Percentiles rank a stretch among this genome's conserved stretches.
Conservation (phyloP, 1,140 invertebrate genomes). For the Euura saliciscinereae region DNA sequence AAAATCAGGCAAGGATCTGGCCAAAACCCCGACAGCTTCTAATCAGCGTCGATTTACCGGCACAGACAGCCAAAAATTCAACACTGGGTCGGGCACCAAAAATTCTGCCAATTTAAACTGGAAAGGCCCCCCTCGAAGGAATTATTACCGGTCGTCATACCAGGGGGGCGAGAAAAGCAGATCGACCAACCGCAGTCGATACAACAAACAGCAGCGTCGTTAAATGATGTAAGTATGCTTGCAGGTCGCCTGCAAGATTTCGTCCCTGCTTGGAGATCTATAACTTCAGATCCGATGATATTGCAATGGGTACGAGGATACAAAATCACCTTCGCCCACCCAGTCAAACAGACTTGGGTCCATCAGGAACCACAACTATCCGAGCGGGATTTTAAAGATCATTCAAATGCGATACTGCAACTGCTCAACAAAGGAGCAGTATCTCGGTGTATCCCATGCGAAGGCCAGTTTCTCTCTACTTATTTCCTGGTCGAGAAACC, state of each 20-base stretch:
- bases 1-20: conserved; percentile 18
- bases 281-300: conserved; percentile 20
- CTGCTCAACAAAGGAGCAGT: not conserved
- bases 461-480: too few relatives aligned
- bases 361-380: conserved; percentile 7
- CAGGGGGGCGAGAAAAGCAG: conserved; percentile 3
- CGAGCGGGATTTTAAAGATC: not conserved
- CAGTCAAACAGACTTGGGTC: conserved; percentile 8
- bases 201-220: not conserved
- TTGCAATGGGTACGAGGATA: conserved; percentile 17
- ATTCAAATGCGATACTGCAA: not conserved
- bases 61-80: not conserved
- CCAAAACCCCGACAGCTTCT: conserved; percentile 6
- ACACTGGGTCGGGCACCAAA: not conserved
- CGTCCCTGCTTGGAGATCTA: not conserved
- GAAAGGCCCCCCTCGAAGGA: conserved; percentile 6
- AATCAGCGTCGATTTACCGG: not conserved
- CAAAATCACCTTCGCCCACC: conserved; percentile 13
- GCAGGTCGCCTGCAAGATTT: conserved; percentile 13
- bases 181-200: not conserved
- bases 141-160: not conserved
- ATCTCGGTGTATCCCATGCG: not conserved
- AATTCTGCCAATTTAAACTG: conserved; percentile 18
- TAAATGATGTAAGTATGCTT: not conserved
- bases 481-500: too few relatives aligned